Evolutionary conservation across 2,797 vertebrate species (phyloP), one percentile per base, ranked within the genome.

Genomic region (Lerista edwardsae): DNA sequence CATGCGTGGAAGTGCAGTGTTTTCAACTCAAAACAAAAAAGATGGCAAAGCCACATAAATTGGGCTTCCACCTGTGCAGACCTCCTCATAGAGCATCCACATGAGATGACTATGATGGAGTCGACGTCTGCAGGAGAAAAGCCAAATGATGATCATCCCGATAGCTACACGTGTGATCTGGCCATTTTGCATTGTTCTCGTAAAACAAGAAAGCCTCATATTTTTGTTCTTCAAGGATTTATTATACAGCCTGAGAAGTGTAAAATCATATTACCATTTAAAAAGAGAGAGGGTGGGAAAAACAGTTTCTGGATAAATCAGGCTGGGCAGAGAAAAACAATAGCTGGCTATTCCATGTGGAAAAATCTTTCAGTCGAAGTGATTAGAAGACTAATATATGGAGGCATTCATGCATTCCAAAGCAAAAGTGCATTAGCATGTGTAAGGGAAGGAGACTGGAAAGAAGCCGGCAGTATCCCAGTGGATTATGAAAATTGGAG

Each of bases 371-470:
- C 21, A 15, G 6, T 80, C 90, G n/a, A 86, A 79, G 23, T 79
- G 64, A 64, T 87, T 75, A 11, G 34, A 19, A 74, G 27, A 19
- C 57, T 84, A 27, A 57, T 65, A 34, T n/a, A 57, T 68, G 75
- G 78, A 23, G 86, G 4, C 34, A 65, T 75, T 90, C 3, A 47
- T 89, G 74, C 41, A 62, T 84, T 76, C 31, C 39, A 77, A 75
- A 74, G 9, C 27, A 78, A 88, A 86, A 44, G 72, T 62, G 23
- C 11, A 90, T 34, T 21, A 72, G 57, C 41, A 83, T 34, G 79
- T 86, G 62, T 86, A 77, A 82, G 74, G 69, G 78, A 80, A 90
- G 76, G 47, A 83, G 73, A 61, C 31, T 87, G 72, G 91, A 88
- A 82, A 88, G 17, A 89, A 80, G 79, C 80, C 6, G 86, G 14